Conservation (phyloP, 2,888 invertebrate species). For the Dusona sp. region DNA sequence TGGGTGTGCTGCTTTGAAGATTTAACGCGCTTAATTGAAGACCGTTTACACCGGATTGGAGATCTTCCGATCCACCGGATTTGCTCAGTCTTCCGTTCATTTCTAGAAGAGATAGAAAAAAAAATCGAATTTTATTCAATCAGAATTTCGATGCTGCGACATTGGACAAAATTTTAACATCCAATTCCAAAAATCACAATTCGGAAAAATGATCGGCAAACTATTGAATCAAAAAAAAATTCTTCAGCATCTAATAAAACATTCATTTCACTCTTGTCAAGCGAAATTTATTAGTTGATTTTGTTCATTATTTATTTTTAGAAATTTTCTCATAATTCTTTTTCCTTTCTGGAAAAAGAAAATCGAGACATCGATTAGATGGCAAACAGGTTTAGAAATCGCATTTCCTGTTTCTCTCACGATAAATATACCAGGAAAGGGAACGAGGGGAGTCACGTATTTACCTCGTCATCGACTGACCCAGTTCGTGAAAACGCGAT, state of each 20-base stretch:
- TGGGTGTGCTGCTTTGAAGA: constrained; percentile 77
- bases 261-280: background rate
- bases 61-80: constrained; percentile 82
- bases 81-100: constrained; percentile 78
- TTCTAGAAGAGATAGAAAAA: constrained; percentile 72
- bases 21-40: constrained; percentile 79
- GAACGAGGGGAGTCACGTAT: constrained; percentile 11
- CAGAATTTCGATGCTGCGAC: background rate
- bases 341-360: constrained; percentile 14
- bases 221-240: background rate
- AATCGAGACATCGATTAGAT: constrained; percentile 28
- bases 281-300: background rate
- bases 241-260: background rate
- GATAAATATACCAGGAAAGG: constrained; percentile 1
- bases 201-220: background rate
- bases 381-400: constrained; percentile 23
- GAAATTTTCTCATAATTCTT: background rate
- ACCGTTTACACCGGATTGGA: constrained; percentile 69
- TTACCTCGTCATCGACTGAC: constrained; percentile 49
- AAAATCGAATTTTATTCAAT: background rate
- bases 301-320: background rate
- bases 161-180: background rate
- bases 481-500: constrained; percentile 55
- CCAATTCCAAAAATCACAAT: background rate
- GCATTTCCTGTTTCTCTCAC: constrained; percentile 40